These are phyloP conservation scores for Pectinophora gossypiella DNA, from an alignment of 1,140 invertebrate genomes.

Conservation along the genomic window DNA sequence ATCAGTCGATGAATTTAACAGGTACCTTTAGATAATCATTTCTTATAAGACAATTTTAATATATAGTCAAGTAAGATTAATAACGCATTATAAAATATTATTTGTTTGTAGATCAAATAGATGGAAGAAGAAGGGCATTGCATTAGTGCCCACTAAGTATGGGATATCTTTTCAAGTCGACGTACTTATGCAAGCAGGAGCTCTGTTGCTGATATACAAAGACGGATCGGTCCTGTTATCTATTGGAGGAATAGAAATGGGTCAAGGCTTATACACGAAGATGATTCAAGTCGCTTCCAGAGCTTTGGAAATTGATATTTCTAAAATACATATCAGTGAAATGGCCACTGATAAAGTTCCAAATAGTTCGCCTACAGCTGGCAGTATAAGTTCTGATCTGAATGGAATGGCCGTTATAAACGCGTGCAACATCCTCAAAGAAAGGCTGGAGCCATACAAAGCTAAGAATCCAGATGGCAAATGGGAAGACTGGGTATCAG, in stretches of 20 bases:
- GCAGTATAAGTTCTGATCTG: conserved; percentile 80
- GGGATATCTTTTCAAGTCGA: conserved; percentile 60
- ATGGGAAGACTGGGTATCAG: conserved; percentile 80
- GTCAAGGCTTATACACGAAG: conserved; percentile 82
- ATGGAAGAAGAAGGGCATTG: conserved; percentile 76
- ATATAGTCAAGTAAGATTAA: neutral
- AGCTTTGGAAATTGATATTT: conserved; percentile 74
- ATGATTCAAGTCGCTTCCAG: conserved; percentile 76
- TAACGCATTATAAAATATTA: conserved; percentile 6
- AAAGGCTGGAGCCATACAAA: conserved; percentile 76
- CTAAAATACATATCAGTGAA: conserved; percentile 80
- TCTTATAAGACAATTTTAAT: neutral
- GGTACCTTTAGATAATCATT: conserved; percentile 41
- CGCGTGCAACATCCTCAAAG: conserved; percentile 77
- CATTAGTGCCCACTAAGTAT: conserved; percentile 69
- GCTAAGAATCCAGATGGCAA: conserved; percentile 71
- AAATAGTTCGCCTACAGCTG: conserved; percentile 81
- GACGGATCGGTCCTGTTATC: conserved; percentile 79
- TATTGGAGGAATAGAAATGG: conserved; percentile 83
- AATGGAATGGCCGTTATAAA: conserved; percentile 82
- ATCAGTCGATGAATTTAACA: conserved; percentile 79
- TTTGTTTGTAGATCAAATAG: conserved; percentile 52
- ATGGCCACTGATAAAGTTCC: conserved; percentile 82
- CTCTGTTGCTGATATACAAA: conserved; percentile 77
- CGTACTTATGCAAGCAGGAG: conserved; percentile 59